A percentile compares a stretch with the other conserved stretches of the same genome.
Evolutionary conservation across 2,888 invertebrate genomes (phyloP).

Genomic region (Limnephilus rhombicus): DNA sequence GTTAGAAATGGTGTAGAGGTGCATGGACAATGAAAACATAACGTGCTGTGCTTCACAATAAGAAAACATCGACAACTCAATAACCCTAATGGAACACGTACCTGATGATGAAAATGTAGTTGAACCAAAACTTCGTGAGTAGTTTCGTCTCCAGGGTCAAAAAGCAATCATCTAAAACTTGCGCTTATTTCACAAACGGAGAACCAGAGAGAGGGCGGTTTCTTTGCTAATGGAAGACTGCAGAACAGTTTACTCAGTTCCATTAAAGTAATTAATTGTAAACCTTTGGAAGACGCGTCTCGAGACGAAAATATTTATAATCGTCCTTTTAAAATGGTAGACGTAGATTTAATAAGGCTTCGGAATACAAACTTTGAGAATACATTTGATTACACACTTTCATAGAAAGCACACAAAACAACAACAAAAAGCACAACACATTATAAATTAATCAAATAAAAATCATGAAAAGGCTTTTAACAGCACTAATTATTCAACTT

Average conservation of each 20-base stretch:
- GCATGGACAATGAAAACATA: constrained; percentile 30
- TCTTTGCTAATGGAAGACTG: not conserved
- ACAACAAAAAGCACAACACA: not conserved
- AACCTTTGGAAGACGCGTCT: not conserved
- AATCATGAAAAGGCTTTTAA: no score
- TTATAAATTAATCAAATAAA: not conserved
- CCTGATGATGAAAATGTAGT: constrained; percentile 33
- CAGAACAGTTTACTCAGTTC: not conserved
- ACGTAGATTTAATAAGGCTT: not conserved
- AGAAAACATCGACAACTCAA: constrained; percentile 31
- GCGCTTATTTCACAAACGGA: constrained; percentile 16
- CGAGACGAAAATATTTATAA: not conserved
- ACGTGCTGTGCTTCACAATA: constrained; percentile 42
- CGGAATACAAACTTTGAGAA: not conserved
- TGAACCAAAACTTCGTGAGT: constrained; percentile 14
- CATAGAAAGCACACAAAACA: not conserved
- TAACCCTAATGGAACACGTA: constrained; percentile 45
- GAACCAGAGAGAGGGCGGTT: not conserved
- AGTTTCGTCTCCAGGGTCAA: constrained; percentile 25
- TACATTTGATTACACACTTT: not conserved
- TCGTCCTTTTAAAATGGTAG: not conserved
- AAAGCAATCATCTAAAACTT: constrained; percentile 35
- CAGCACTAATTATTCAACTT: not conserved
- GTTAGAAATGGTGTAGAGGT: not conserved
- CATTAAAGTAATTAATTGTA: not conserved